phyloP scores from a whole-genome alignment of 2,888 invertebrate species.

The Caprella mutica region DNA sequence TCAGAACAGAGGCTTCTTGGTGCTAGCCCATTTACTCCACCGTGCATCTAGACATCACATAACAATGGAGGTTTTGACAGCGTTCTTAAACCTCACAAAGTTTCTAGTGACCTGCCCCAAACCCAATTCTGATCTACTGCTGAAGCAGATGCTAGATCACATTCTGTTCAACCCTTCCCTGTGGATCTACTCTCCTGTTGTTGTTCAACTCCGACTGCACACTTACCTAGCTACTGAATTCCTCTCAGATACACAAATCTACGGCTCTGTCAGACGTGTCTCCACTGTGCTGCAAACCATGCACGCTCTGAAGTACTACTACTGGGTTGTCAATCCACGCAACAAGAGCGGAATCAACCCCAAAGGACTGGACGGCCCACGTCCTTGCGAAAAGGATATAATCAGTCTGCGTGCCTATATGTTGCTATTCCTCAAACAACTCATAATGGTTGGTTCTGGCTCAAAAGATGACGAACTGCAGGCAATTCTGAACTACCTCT shows the following conservation, averaged over 20 bases:
- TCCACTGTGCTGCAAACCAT: constrained; percentile 96
- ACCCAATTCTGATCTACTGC: constrained; percentile 76
- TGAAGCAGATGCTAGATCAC: constrained; percentile 96
- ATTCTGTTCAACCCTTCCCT: constrained; percentile 97
- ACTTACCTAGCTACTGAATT: constrained; percentile 98
- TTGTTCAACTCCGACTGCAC: constrained; percentile 88
- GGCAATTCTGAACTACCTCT: constrained; percentile 92
- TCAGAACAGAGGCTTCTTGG: constrained; percentile 94
- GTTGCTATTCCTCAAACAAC: constrained; percentile 83
- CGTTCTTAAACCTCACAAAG: constrained; percentile 80
- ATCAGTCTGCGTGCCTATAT: constrained; percentile 89
- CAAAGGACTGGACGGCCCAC: constrained; percentile 85
- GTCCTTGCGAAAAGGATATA: constrained; percentile 84
- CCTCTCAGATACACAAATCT: constrained; percentile 85
- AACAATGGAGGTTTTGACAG: constrained; percentile 82
- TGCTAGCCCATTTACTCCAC: constrained; percentile 93
- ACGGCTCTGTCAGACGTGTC: constrained; percentile 89
- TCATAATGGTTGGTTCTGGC: constrained; percentile 92
- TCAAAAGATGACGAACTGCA: constrained; percentile 98
- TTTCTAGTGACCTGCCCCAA: constrained; percentile 85
- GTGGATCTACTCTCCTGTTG: constrained; percentile 96
- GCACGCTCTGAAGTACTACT: constrained; percentile 97
- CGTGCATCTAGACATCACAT: constrained; percentile 84
- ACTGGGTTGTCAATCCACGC: constrained; percentile 94
- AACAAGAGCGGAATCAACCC: constrained; percentile 90